These are phyloP conservation scores for Drosophila auraria DNA, from an alignment of 1,140 invertebrate species.

Conservation along the genomic window DNA sequence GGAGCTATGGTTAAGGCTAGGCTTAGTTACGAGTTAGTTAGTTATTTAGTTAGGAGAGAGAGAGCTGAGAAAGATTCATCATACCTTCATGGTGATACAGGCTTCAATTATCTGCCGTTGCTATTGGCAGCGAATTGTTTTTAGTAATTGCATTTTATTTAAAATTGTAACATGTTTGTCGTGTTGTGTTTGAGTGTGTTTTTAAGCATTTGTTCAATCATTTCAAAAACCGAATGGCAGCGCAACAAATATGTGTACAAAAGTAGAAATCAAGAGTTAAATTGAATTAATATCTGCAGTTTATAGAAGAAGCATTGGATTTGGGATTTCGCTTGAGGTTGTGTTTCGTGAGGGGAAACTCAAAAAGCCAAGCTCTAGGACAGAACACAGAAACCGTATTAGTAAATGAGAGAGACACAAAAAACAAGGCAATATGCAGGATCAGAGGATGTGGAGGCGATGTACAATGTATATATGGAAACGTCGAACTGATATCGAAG, in stretches of 20 bases:
- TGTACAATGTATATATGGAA: slow-evolving; percentile 24
- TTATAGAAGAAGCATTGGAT: slow-evolving; percentile 43
- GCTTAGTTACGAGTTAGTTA: slow-evolving; percentile 39
- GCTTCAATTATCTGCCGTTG: slow-evolving; percentile 95
- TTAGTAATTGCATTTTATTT: slow-evolving; percentile 52
- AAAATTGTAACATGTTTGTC: slow-evolving; percentile 51
- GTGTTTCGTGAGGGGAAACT: slow-evolving; percentile 21
- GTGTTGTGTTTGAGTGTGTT: slow-evolving; percentile 40
- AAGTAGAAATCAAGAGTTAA: slow-evolving; percentile 67
- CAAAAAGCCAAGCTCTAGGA: slow-evolving; percentile 21
- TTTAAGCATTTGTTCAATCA: slow-evolving; percentile 44
- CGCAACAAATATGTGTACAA: slow-evolving; percentile 68
- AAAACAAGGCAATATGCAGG: slow-evolving; percentile 35
- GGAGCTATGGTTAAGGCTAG: slow-evolving; percentile 36
- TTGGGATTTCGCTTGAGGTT: slow-evolving; percentile 29
- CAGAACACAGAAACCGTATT: slow-evolving; percentile 22
- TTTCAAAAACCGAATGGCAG: slow-evolving; percentile 61
- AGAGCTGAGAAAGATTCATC: slow-evolving; percentile 83
- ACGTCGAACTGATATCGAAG: slow-evolving; percentile 5
- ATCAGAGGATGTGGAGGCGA: slow-evolving; percentile 6
- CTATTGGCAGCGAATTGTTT: slow-evolving; percentile 82
- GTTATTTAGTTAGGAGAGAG: slow-evolving; percentile 60
- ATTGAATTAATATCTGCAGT: slow-evolving; percentile 58
- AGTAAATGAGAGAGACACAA: slow-evolving; percentile 26
- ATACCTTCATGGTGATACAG: slow-evolving; percentile 96